Base-by-base conservation (phyloP, 2,888 invertebrate genomes). In the Drosophila mimetica region DNA sequence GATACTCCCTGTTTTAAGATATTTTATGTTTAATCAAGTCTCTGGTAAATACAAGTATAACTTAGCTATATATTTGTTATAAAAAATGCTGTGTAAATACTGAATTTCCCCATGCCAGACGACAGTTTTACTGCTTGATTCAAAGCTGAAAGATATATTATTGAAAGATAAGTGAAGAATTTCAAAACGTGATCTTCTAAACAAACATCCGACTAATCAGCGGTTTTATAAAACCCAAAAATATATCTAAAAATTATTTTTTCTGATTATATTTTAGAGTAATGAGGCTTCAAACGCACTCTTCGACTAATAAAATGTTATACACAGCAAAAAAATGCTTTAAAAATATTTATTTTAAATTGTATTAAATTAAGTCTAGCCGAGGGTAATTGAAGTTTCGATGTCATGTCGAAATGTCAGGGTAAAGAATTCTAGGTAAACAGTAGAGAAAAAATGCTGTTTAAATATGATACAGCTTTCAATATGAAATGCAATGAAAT, bases 361-460 rank as follows among this genome's bases (percentile, higher is more conserved):
- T n/a, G n/a, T n/a, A n/a, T n/a, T n/a, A n/a, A n/a, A n/a, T n/a
- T n/a, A n/a, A n/a, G n/a, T n/a, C n/a, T n/a, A n/a, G n/a, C n/a
- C n/a, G n/a, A n/a, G 30, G n/a, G 46, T 28, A 34, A 34, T 11
- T 0, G 0, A 1, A n/a, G 8, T 4, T 32, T 34, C 32, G 32
- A 18, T n/a, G 0, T 2, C 25, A 1, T 4, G n/a, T 7, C 4
- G 50, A n/a, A n/a, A 34, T 5, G n/a, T 13, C 22, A 9, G n/a
- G n/a, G 0, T 2, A 9, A 16, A 54, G 2, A 36, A 16, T 0
- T 22, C 52, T 20, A 4, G 5, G 22, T 32, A 22, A 41, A 58
- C 14, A 55, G 20, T 32, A 54, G 13, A 16, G 0, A 20, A 36
- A 7, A 30, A 20, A 60, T 36, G 60, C 59, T 60, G 59, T 60